Evolutionary conservation across 2,113 vertebrate genomes (phyloP).

Genomic region (Entelurus aequoreus): DNA sequence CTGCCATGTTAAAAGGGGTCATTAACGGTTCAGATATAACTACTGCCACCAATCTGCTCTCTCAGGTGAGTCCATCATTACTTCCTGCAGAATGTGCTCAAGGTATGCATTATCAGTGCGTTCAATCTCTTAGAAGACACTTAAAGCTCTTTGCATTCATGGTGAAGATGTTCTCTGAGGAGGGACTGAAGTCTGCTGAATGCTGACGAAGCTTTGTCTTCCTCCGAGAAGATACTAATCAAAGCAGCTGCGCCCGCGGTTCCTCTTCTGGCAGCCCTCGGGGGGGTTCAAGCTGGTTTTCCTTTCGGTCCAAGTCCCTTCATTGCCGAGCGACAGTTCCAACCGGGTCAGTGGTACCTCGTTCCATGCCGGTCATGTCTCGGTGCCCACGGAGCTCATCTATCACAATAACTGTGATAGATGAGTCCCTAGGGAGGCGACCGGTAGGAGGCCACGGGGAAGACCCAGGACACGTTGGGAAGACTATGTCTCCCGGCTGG

Average conservation of each 20-base stretch:
- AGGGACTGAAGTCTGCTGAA: constrained; percentile 41
- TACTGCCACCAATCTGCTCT: not conserved
- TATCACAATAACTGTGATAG: constrained; percentile 71
- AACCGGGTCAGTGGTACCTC: constrained; percentile 54
- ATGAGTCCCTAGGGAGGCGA: no score
- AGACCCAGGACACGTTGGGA: no score
- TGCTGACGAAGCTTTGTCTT: constrained; percentile 51
- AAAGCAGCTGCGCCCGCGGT: constrained; percentile 45
- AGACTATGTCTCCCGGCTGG: no score
- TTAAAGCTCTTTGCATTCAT: no score
- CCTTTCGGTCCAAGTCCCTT: constrained; percentile 44
- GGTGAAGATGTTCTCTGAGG: constrained; percentile 59
- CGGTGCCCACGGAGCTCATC: constrained; percentile 55
- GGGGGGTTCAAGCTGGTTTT: constrained; percentile 56
- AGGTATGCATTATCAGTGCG: not conserved
- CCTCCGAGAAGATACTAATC: constrained; percentile 50
- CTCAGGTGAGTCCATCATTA: not conserved
- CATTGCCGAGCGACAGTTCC: constrained; percentile 20
- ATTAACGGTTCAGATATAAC: not conserved
- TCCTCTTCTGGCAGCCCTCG: constrained; percentile 23
- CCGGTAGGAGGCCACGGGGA: no score
- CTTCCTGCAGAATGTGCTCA: not conserved
- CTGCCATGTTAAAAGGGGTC: not conserved
- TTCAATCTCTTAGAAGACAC: no score
- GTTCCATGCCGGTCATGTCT: constrained; percentile 66